Conservation (phyloP, 2,113 vertebrate genomes). For the Rhinolophus ferrumequinum region DNA sequence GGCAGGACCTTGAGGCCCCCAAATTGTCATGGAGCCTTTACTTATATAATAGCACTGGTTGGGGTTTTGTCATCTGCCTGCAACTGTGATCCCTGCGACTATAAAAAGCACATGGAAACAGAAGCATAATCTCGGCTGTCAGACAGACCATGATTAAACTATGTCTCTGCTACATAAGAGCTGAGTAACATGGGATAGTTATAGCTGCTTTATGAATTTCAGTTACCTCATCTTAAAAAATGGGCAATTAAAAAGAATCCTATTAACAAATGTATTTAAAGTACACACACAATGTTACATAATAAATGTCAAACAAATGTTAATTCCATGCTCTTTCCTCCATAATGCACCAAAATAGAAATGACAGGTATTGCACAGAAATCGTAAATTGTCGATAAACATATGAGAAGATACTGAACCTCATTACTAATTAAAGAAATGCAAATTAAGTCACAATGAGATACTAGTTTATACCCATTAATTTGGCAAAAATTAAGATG, state of each 20-base stretch:
- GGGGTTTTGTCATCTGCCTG: not conserved
- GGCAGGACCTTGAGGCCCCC: not conserved
- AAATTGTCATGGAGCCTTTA: not conserved
- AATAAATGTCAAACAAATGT: not conserved
- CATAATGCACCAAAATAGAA: constrained; percentile 19
- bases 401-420: not conserved
- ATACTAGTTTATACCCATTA: not conserved
- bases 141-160: not conserved
- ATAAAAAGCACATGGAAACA: not conserved
- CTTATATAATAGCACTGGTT: not conserved
- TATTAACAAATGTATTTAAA: constrained; percentile 6
- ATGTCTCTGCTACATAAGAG: not conserved
- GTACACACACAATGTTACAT: not conserved
- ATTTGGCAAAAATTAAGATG: constrained; percentile 21
- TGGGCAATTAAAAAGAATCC: not conserved
- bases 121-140: not conserved
- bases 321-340: not conserved
- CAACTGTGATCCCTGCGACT: not conserved
- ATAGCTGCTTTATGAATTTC: not conserved
- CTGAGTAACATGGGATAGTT: not conserved
- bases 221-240: not conserved
- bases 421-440: not conserved
- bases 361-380: not conserved
- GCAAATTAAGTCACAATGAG: not conserved
- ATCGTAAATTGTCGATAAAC: not conserved